phyloP scores from a whole-genome alignment of 2,888 invertebrate species.

The Saturnia pavonia region DNA sequence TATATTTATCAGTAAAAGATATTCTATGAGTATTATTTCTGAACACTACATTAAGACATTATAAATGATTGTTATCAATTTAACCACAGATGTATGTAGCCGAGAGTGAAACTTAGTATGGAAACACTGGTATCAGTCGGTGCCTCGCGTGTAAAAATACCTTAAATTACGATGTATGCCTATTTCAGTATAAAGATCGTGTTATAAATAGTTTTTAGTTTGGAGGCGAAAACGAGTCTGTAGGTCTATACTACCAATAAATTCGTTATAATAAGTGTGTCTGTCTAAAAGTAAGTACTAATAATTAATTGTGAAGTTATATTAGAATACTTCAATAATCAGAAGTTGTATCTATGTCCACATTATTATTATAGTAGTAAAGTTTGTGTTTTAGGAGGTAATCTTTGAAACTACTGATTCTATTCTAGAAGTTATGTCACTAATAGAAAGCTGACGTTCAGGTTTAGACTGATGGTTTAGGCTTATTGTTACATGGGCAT shows the following conservation, averaged over 20 bases:
- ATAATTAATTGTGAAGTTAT: background rate
- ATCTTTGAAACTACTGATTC: too few relatives aligned
- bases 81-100: background rate
- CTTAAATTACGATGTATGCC: constrained; percentile 37
- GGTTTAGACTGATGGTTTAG: too few relatives aligned
- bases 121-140: constrained; percentile 31
- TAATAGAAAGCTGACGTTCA: too few relatives aligned
- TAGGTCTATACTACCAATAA: background rate
- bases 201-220: constrained; percentile 33
- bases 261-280: background rate
- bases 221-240: background rate
- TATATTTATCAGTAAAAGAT: too few relatives aligned
- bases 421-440: too few relatives aligned
- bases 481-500: too few relatives aligned
- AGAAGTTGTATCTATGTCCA: background rate
- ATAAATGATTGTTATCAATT: background rate
- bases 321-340: too few relatives aligned
- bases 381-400: too few relatives aligned
- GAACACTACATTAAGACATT: too few relatives aligned
- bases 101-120: constrained; percentile 5
- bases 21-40: too few relatives aligned
- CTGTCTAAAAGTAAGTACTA: background rate
- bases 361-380: background rate
- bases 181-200: constrained; percentile 29
- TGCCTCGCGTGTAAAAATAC: constrained; percentile 36